These are phyloP conservation scores for Zhuqinia jingwanae DNA, from an alignment of 2,888 invertebrate genomes.

Conservation along the genomic window DNA sequence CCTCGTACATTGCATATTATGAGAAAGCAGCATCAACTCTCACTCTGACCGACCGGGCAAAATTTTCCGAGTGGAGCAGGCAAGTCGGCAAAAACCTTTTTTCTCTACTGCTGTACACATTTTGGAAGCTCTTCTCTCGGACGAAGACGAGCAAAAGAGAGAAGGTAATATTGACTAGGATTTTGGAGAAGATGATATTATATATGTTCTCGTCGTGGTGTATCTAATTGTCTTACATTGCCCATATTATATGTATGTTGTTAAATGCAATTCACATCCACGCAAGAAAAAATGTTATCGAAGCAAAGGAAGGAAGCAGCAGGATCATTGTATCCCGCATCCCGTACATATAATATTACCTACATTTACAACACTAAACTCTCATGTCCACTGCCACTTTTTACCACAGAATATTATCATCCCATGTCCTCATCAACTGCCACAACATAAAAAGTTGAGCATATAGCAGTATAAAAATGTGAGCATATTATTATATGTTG, in stretches of 20 bases:
- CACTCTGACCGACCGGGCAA: constrained; percentile 48
- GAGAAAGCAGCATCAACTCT: neutral
- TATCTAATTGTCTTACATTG: constrained; percentile 36
- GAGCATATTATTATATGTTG: neutral
- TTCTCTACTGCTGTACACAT: constrained; percentile 11
- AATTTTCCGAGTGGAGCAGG: constrained; percentile 40
- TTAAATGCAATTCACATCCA: neutral
- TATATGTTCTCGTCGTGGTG: constrained; percentile 19
- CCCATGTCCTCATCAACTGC: neutral
- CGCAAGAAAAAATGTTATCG: neutral
- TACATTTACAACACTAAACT: neutral
- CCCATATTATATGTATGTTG: constrained; percentile 9
- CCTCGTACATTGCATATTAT: neutral
- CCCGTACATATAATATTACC: constrained; percentile 5
- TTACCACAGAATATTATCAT: neutral
- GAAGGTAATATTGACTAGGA: constrained; percentile 36
- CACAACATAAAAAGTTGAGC: too few relatives aligned
- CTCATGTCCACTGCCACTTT: too few relatives aligned
- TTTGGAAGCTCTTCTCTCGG: neutral
- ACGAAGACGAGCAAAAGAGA: constrained; percentile 32
- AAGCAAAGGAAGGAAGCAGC: constrained; percentile 6
- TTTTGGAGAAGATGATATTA: neutral
- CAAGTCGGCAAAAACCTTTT: constrained; percentile 38
- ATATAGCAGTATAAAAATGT: neutral
- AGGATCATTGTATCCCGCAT: neutral